These are phyloP conservation scores for Fulica atra DNA, from an alignment of 2,113 vertebrate genomes.

Conservation along the genomic window DNA sequence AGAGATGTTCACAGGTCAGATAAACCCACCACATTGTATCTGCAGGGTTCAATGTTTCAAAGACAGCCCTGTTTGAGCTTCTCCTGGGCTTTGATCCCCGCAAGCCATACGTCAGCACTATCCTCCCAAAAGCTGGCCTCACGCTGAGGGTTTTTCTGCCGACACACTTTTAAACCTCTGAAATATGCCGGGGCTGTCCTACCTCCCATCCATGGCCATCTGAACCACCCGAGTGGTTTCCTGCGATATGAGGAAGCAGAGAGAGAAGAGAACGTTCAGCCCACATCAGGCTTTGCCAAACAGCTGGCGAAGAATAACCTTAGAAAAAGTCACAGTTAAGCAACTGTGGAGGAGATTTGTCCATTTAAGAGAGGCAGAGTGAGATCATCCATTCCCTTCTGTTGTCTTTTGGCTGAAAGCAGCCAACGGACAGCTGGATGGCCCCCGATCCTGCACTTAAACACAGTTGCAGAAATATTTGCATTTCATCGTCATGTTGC, in stretches of 20 bases:
- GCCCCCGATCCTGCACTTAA: not conserved
- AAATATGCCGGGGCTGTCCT: rapidly evolving
- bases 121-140: not conserved
- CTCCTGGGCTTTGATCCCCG: not conserved
- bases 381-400: slow-evolving; percentile 33
- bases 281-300: not conserved
- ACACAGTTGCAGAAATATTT: not conserved
- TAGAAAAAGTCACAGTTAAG: slow-evolving; percentile 3
- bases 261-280: not conserved
- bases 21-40: not conserved
- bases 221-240: not conserved
- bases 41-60: slow-evolving; percentile 5
- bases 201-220: not conserved
- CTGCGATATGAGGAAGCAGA: not conserved
- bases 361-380: slow-evolving; percentile 9
- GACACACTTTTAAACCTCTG: slow-evolving; percentile 1
- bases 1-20: slow-evolving; percentile 39
- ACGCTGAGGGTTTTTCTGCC: not conserved
- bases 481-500: slow-evolving; percentile 19
- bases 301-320: not conserved
- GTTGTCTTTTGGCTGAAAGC: not conserved
- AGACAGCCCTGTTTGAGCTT: slow-evolving; percentile 1
- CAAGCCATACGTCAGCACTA: not conserved
- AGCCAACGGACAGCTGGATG: not conserved
- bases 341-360: not conserved